Conservation (phyloP, 2,113 vertebrate species). For the Brachyhypopomus gauderio region DNA sequence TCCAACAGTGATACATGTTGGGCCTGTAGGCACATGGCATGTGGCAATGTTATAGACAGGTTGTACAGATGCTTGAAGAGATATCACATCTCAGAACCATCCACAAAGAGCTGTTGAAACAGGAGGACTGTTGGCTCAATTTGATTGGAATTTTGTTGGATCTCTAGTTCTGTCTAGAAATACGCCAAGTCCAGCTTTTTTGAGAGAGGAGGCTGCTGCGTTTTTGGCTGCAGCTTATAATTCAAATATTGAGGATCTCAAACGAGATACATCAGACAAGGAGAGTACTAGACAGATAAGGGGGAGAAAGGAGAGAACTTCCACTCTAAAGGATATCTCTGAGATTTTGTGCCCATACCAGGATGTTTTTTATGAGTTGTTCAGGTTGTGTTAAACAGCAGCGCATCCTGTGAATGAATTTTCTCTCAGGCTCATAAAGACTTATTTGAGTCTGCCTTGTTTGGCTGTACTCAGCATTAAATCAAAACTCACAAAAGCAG, state of each 20-base stretch:
- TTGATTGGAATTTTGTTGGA: conserved; percentile 47
- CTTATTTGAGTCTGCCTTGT: background rate
- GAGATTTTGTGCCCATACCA: conserved; percentile 13
- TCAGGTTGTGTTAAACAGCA: conserved; percentile 17
- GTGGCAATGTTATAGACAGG: conserved; percentile 44
- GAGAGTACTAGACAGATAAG: conserved; percentile 36
- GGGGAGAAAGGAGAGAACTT: conserved; percentile 24
- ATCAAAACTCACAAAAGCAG: conserved; percentile 6
- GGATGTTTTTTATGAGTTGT: conserved; percentile 11
- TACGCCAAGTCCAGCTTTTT: conserved; percentile 20
- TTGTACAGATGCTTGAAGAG: background rate
- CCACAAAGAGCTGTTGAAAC: conserved; percentile 42
- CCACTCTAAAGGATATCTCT: conserved; percentile 18
- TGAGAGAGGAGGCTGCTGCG: conserved; percentile 24
- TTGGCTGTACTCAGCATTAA: conserved; percentile 12
- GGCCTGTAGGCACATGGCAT: conserved; percentile 40
- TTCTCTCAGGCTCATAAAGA: background rate
- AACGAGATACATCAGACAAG: conserved; percentile 32
- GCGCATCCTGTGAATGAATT: background rate
- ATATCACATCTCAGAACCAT: conserved; percentile 17
- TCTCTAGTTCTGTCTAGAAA: conserved; percentile 41
- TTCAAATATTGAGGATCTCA: too few species aligned
- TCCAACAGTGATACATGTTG: conserved; percentile 41
- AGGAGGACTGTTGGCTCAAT: conserved; percentile 37
- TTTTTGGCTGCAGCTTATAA: conserved; percentile 37